Base-by-base conservation (phyloP, 1,140 invertebrate species). In the Cyclina sinensis region DNA sequence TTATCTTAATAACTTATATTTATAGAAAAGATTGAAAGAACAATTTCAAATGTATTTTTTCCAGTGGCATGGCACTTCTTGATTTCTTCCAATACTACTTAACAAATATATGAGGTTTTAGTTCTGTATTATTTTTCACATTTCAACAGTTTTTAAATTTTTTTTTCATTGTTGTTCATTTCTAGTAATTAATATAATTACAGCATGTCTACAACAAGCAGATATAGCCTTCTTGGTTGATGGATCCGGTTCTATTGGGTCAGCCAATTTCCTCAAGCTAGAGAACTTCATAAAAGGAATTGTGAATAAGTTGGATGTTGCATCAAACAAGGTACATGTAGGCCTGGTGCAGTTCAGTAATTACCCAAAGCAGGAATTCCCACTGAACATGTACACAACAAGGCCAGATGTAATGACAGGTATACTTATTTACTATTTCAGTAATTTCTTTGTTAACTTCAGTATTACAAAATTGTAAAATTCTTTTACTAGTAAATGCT, bases 201-300 rank as follows among this genome's bases (percentile, higher is more conserved):
- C 80, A 93, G 92, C 88, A 57, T 94, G 93, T 85, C 86, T 93
- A 3, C 87, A 89, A 24, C 88, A 91, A 59, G 93, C 93, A 5
- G 93, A 94, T 73, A 87, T 94, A 30, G 91, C 92, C 4, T 93
- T 93, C 80, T 39, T 92, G 14, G 65, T 94, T 2, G 93, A 94
- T 79, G 91, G 92, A 1, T 93, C 91, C 16, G 91, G 90, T 37
- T 94, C 92, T 84, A 90, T 94, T 68, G 92, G 91, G 0, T 88
- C 89, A 80, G 74, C 84, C 27, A 92, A 94, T 70, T 94, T 92
- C 57, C 80, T 91, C 7, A 92, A 92, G 62, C 91, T 93, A 84
- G 86, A 92, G 46, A 83, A 88, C 62, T 94, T 94, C 59, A 88
- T 94, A 32, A 94, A 93, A 73, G 89, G 88, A 35, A 80, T 94